Conservation (phyloP, 2,113 vertebrate genomes). For the Zosterops lateralis region DNA sequence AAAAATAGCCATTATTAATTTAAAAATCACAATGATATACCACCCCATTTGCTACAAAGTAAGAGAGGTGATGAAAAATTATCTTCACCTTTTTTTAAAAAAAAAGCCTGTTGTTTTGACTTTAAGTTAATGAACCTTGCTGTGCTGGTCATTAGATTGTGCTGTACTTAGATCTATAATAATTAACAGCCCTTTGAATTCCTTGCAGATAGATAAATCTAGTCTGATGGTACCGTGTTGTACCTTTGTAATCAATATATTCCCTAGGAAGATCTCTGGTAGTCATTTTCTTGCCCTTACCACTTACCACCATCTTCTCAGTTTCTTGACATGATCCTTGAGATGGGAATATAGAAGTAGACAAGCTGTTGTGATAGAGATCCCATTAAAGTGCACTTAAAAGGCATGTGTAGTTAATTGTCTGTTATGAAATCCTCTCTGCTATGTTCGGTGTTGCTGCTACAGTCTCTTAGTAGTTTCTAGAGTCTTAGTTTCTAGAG, state of each 20-base stretch:
- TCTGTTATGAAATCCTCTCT: neutral
- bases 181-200: neutral
- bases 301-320: neutral
- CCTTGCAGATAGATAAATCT: neutral
- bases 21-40: neutral
- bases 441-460: neutral
- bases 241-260: neutral
- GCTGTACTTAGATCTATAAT: neutral
- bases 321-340: neutral
- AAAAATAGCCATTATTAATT: neutral
- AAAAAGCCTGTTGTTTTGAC: neutral
- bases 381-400: neutral
- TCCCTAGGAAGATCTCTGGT: neutral
- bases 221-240: neutral
- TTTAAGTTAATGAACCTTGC: neutral
- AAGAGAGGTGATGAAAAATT: neutral
- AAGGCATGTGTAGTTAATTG: neutral
- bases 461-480: neutral
- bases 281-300: neutral
- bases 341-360: neutral
- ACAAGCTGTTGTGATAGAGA: neutral
- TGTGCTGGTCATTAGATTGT: neutral
- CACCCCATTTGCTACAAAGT: neutral
- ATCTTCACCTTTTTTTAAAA: neutral
- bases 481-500: no score